phyloP scores from a whole-genome alignment of 2,797 vertebrate species.

The Micropoecilia bifurca region DNA sequence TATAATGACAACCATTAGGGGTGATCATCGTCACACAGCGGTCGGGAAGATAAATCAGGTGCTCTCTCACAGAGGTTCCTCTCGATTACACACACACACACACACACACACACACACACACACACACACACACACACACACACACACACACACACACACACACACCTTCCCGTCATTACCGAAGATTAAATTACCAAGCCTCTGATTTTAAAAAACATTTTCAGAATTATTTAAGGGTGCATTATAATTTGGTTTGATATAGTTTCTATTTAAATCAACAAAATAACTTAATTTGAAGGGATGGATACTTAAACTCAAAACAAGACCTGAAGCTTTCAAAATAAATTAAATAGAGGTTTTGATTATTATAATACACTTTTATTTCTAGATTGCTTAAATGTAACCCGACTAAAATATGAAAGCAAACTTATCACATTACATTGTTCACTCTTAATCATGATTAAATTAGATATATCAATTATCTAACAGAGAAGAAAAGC shows the following conservation, averaged over 20 bases:
- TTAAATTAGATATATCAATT: constrained; percentile 9
- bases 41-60: constrained; percentile 75
- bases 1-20: constrained; percentile 82
- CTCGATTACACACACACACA: constrained; percentile 55
- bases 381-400: not conserved
- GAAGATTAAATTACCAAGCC: constrained; percentile 31
- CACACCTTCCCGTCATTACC: constrained; percentile 21
- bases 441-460: not conserved
- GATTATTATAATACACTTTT: not conserved
- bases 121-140: constrained; percentile 22
- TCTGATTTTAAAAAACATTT: not conserved
- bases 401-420: not conserved
- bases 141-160: constrained; percentile 38
- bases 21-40: constrained; percentile 76
- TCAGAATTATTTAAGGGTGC: not conserved
- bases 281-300: not conserved
- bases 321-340: not conserved
- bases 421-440: not conserved
- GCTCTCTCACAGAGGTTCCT: constrained; percentile 63
- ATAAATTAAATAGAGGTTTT: not conserved
- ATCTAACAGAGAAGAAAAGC: constrained; percentile 11
- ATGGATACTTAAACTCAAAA: not conserved
- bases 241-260: not conserved
- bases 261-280: constrained; percentile 13
- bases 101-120: constrained; percentile 13